Evolutionary conservation across 2,888 invertebrate species (phyloP).

Genomic region (Nomada goodeniana): DNA sequence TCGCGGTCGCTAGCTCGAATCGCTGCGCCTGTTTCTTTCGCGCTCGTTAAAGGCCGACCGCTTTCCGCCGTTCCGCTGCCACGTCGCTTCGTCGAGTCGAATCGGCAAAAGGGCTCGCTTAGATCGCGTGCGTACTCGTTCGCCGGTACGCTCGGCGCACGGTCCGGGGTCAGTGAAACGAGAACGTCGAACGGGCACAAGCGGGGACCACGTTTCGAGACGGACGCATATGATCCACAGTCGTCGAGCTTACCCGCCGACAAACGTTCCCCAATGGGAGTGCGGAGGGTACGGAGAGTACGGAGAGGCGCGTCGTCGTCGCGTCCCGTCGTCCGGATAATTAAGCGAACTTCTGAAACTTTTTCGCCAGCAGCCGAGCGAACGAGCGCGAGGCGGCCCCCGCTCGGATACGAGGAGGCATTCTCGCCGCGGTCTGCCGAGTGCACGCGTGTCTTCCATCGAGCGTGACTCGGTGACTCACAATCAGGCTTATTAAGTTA

Average conservation of each 20-base stretch:
- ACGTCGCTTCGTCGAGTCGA: too few relatives aligned
- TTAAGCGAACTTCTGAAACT: slow-evolving; percentile 48
- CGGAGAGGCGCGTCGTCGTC: slow-evolving; percentile 25
- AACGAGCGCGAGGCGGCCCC: not conserved
- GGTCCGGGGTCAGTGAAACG: too few relatives aligned
- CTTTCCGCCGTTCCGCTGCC: too few relatives aligned
- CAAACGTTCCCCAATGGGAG: slow-evolving; percentile 32
- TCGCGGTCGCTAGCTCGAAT: slow-evolving; percentile 43
- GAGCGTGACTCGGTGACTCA: slow-evolving; percentile 13
- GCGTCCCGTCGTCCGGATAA: slow-evolving; percentile 40
- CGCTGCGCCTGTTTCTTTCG: slow-evolving; percentile 66
- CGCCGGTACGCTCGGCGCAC: too few relatives aligned
- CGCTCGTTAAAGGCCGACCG: not conserved
- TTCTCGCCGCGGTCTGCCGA: not conserved
- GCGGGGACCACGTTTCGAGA: too few relatives aligned
- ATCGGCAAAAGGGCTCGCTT: too few relatives aligned
- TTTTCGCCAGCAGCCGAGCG: not conserved
- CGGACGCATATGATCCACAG: too few relatives aligned
- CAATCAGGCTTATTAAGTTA: slow-evolving; percentile 16
- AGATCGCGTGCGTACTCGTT: too few relatives aligned
- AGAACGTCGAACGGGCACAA: too few relatives aligned
- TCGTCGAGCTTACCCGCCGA: slow-evolving; percentile 45
- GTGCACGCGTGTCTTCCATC: slow-evolving; percentile 4
- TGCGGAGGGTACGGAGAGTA: not conserved
- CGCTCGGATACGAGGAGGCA: too few relatives aligned